A percentile compares a stretch with the other conserved stretches of the same genome.
Conservation (phyloP, 2,888 invertebrate genomes). For the Leucania comma region DNA sequence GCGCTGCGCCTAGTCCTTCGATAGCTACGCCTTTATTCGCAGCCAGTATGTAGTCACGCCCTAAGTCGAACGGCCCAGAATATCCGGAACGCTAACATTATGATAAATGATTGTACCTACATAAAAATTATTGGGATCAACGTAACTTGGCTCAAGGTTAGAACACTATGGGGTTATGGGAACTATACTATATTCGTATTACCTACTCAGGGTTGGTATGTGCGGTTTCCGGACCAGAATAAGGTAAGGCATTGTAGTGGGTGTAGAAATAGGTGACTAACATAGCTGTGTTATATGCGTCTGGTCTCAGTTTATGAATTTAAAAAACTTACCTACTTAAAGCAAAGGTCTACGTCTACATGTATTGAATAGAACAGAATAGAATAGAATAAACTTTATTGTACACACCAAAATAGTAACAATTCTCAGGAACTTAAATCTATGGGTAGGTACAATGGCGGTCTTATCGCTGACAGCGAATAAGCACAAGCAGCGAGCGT, state of each 20-base stretch:
- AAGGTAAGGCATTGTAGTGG: conserved; percentile 19
- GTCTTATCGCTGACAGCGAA: too few relatives aligned
- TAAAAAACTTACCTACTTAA: not conserved
- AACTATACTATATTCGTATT: conserved; percentile 21
- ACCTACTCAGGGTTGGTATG: conserved; percentile 22
- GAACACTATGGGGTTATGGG: conserved; percentile 36
- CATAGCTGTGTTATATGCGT: not conserved
- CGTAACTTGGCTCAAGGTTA: conserved; percentile 61
- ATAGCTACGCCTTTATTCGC: too few relatives aligned
- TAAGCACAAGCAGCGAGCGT: too few relatives aligned
- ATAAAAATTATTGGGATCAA: conserved; percentile 63
- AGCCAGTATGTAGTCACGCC: conserved; percentile 39
- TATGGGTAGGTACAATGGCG: too few relatives aligned
- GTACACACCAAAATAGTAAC: too few relatives aligned
- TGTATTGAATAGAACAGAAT: too few relatives aligned
- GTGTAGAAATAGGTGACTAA: conserved; percentile 29
- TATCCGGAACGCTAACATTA: conserved; percentile 61
- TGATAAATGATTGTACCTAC: conserved; percentile 64
- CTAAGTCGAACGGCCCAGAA: conserved; percentile 44
- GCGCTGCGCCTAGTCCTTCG: too few relatives aligned
- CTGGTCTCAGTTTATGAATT: not conserved
- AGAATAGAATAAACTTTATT: too few relatives aligned
- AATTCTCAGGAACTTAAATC: too few relatives aligned
- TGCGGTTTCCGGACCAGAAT: conserved; percentile 32
- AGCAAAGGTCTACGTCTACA: too few relatives aligned